These are phyloP conservation scores for Paramuricea clavata DNA, from an alignment of 92 coral and sea anemone species.

Conservation along the genomic window DNA sequence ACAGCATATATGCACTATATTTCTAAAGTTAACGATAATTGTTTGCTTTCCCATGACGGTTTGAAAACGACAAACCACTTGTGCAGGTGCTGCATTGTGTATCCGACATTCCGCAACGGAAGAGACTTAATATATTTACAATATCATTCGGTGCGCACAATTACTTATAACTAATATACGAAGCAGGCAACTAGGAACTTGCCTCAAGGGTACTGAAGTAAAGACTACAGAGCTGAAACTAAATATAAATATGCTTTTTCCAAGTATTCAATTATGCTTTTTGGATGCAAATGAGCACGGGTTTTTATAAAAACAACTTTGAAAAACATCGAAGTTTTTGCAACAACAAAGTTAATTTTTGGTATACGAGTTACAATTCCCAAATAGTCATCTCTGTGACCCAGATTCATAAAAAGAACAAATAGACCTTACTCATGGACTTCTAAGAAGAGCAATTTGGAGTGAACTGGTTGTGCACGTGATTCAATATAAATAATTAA, in stretches of 20 bases:
- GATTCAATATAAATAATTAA: too few relatives aligned
- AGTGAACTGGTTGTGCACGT: too few relatives aligned
- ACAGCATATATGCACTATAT: too few relatives aligned
- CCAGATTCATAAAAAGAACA: too few relatives aligned
- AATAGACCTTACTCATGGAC: too few relatives aligned
- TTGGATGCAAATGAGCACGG: not conserved
- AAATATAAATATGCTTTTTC: not conserved
- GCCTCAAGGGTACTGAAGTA: not conserved
- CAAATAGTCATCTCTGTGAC: too few relatives aligned
- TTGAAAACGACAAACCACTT: not conserved
- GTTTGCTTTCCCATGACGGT: not conserved
- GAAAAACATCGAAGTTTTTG: too few relatives aligned
- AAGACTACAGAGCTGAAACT: not conserved
- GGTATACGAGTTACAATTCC: too few relatives aligned
- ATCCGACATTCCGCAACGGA: not conserved
- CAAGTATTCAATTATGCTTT: not conserved
- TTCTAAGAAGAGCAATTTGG: too few relatives aligned
- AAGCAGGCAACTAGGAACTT: too few relatives aligned
- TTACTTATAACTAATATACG: too few relatives aligned
- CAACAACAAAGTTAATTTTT: too few relatives aligned
- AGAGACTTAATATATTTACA: slow-evolving; percentile 23
- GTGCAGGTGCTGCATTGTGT: slow-evolving; percentile 22
- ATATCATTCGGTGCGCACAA: not conserved
- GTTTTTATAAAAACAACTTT: not conserved
- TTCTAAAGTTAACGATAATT: not conserved